These are phyloP conservation scores for Magallana nippona DNA, from an alignment of 2,888 invertebrate genomes.

Conservation along the genomic window DNA sequence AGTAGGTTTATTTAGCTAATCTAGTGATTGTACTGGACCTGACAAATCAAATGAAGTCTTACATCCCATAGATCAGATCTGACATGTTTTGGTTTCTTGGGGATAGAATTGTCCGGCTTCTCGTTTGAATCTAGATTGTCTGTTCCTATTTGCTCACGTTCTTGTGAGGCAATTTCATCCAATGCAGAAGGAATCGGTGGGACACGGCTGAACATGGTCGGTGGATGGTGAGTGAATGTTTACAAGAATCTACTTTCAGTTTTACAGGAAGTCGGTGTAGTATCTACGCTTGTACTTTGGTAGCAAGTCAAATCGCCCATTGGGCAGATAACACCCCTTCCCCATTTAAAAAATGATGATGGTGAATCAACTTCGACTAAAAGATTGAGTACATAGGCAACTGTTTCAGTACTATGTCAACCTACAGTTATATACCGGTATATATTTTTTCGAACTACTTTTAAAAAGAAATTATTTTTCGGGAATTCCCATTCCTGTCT, in stretches of 20 bases:
- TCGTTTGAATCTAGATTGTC: background rate
- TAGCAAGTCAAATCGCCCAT: too few relatives aligned
- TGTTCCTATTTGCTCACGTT: background rate
- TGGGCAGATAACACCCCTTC: too few relatives aligned
- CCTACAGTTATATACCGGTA: too few relatives aligned
- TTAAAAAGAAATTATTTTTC: background rate
- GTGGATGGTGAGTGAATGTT: background rate
- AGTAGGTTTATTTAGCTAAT: too few relatives aligned
- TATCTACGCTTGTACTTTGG: background rate
- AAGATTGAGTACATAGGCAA: too few relatives aligned
- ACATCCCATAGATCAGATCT: constrained; percentile 12
- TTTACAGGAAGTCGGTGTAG: constrained; percentile 25
- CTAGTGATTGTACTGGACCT: too few relatives aligned
- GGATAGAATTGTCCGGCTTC: background rate
- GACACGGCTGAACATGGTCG: background rate
- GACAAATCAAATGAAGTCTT: background rate
- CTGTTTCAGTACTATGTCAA: too few relatives aligned
- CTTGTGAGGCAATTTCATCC: background rate
- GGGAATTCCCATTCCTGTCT: background rate
- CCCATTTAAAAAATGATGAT: too few relatives aligned
- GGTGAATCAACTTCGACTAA: too few relatives aligned
- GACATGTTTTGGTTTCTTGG: background rate
- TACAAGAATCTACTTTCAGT: constrained; percentile 25
- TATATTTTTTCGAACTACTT: too few relatives aligned
- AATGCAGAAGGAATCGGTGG: background rate